A percentile compares a stretch with the other conserved stretches of the same genome.
Evolutionary conservation across 2,888 invertebrate genomes (phyloP).

Genomic region (Notodonta ziczac): DNA sequence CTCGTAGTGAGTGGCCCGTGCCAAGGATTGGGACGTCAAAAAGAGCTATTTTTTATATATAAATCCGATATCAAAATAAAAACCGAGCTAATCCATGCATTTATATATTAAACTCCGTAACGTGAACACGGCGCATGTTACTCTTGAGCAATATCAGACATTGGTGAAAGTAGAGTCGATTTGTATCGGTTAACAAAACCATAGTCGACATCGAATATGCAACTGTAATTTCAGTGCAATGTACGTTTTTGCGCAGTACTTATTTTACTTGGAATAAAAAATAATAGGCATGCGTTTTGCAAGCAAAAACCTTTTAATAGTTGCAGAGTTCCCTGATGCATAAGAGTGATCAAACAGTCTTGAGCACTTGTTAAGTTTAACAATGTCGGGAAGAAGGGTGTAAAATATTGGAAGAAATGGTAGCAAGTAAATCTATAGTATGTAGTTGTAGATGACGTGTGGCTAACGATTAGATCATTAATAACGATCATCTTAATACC

Average conservation of each 20-base stretch:
- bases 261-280: background rate
- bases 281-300: background rate
- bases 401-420: too few species aligned
- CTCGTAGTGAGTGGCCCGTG: too few species aligned
- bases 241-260: conserved; percentile 17
- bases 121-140: conserved; percentile 17
- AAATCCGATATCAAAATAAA: too few species aligned
- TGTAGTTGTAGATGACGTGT: too few species aligned
- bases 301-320: conserved; percentile 2
- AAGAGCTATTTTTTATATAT: too few species aligned
- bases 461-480: too few species aligned
- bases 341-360: background rate
- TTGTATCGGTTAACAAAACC: conserved; percentile 33
- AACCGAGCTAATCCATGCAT: background rate
- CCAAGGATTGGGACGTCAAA: too few species aligned
- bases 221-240: conserved; percentile 21
- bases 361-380: background rate
- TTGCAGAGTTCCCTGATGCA: background rate
- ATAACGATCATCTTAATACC: too few species aligned
- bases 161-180: conserved; percentile 42
- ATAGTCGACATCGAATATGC: conserved; percentile 18
- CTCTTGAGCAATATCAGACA: conserved; percentile 36
- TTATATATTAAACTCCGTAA: background rate
- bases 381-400: background rate
- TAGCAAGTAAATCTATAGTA: too few species aligned